Evolutionary conservation across 2,797 vertebrate genomes (phyloP).

Genomic region (Chiloscyllium punctatum): DNA sequence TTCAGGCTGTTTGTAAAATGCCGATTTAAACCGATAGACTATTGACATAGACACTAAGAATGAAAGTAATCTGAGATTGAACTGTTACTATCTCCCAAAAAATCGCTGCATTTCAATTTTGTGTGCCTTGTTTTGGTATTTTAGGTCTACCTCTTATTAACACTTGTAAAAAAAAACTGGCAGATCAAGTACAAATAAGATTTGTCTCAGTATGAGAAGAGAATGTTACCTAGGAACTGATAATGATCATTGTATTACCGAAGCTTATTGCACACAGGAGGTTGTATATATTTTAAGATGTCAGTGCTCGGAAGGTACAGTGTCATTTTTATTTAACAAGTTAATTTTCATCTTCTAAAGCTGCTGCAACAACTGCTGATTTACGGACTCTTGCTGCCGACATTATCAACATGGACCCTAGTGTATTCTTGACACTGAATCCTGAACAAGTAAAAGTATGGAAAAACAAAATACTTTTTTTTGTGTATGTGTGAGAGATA

Average conservation of each 20-base stretch:
- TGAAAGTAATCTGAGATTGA: neutral
- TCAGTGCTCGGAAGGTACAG: constrained; percentile 32
- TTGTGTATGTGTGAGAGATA: neutral
- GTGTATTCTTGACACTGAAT: constrained; percentile 39
- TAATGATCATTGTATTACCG: neutral
- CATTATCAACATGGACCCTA: constrained; percentile 39
- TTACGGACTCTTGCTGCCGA: constrained; percentile 31
- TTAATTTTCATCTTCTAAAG: constrained; percentile 35
- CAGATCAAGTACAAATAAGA: neutral
- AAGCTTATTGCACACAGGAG: too few relatives aligned
- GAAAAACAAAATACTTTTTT: neutral
- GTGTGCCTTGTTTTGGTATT: neutral
- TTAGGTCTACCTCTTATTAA: neutral
- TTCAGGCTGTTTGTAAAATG: neutral
- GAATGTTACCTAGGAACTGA: neutral
- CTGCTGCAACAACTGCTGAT: constrained; percentile 37
- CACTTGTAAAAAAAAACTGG: neutral
- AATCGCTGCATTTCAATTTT: neutral
- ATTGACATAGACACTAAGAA: neutral
- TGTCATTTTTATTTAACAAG: neutral
- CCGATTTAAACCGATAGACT: neutral
- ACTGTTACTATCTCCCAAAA: neutral
- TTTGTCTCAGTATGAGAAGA: neutral
- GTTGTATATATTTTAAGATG: neutral
- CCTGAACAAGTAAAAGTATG: constrained; percentile 40